Evolutionary conservation across 2,888 invertebrate genomes (phyloP).

Genomic region (Drosophila cyrtoloma): DNA sequence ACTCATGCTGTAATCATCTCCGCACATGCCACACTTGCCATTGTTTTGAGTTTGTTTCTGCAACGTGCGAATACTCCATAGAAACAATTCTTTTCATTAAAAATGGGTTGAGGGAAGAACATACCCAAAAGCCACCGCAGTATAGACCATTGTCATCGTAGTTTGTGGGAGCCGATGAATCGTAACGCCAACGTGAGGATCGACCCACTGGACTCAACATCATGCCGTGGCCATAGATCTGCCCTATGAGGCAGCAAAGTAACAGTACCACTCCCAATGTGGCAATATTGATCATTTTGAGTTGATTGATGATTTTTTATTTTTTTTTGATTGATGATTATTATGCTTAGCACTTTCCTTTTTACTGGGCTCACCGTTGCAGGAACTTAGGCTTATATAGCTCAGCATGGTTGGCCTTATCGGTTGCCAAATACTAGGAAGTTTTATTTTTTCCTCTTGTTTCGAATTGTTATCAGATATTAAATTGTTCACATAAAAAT

Average conservation of each 20-base stretch:
- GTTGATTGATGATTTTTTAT: conserved; percentile 3
- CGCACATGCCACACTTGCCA: conserved; percentile 87
- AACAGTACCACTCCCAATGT: neutral
- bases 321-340: conserved; percentile 24
- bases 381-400: conserved; percentile 55
- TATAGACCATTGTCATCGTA: conserved; percentile 86
- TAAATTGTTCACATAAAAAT: conserved; percentile 22
- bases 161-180: conserved; percentile 85
- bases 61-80: neutral
- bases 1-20: conserved; percentile 85
- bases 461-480: conserved; percentile 11
- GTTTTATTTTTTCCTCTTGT: conserved; percentile 45
- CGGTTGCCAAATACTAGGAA: conserved; percentile 31
- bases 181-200: conserved; percentile 86
- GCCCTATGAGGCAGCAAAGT: conserved; percentile 7
- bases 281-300: conserved; percentile 14
- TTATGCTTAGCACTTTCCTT: conserved; percentile 21
- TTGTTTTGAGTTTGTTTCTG: conserved; percentile 84
- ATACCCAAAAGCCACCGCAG: conserved; percentile 86
- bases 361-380: conserved; percentile 20
- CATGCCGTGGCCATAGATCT: conserved; percentile 86
- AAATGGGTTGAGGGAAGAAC: conserved; percentile 8
- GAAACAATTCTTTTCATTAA: neutral
- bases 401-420: conserved; percentile 47
- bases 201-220: conserved; percentile 86